Evolutionary conservation across 2,797 vertebrate genomes (phyloP).

Genomic region (Acridotheres tristis): DNA sequence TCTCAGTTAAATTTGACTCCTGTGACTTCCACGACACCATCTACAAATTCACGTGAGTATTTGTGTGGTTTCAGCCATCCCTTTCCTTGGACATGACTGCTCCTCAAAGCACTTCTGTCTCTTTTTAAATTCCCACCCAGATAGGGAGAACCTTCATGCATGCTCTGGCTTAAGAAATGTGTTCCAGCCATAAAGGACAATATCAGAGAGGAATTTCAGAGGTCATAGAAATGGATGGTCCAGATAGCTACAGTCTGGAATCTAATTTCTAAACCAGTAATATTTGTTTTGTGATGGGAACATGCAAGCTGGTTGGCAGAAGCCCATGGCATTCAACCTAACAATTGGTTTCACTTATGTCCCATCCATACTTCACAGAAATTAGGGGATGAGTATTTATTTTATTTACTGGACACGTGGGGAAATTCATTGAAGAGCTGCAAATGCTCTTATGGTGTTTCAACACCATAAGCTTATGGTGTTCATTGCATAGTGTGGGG

Average conservation of each 20-base stretch:
- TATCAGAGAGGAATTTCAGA: neutral
- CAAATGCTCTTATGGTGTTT: neutral
- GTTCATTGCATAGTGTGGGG: neutral
- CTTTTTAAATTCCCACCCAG: neutral
- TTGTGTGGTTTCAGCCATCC: neutral
- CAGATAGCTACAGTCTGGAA: neutral
- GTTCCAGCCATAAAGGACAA: neutral
- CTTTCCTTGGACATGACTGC: neutral
- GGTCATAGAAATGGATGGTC: neutral
- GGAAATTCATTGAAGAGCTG: neutral
- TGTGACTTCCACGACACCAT: conserved; percentile 97
- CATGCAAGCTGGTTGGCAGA: neutral
- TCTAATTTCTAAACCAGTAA: neutral
- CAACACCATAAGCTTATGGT: neutral
- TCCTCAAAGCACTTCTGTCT: neutral
- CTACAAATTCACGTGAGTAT: conserved; percentile 96
- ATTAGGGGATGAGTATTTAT: neutral
- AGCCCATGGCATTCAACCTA: neutral
- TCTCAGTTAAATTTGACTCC: conserved; percentile 99
- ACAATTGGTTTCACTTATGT: neutral
- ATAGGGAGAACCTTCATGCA: neutral
- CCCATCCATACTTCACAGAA: neutral
- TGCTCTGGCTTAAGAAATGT: neutral
- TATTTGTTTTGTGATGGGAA: neutral
- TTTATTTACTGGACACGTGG: neutral